A percentile compares a stretch with the other conserved stretches of the same genome.
Conservation (phyloP, 2,888 invertebrate species). For the Oscheius sp. region DNA sequence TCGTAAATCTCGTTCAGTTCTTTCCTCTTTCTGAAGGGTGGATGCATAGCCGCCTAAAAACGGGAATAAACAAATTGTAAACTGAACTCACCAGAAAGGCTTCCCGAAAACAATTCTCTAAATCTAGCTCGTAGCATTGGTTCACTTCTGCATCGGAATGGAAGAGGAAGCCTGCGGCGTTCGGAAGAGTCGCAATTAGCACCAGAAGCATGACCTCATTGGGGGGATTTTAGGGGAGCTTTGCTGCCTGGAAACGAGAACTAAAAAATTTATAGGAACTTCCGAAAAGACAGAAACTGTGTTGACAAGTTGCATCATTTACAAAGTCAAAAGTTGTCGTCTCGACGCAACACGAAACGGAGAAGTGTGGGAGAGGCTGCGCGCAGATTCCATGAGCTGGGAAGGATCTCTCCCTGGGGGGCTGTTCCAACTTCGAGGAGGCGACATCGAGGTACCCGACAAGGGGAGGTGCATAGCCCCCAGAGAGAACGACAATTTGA, state of each 20-base stretch:
- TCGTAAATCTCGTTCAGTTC: slow-evolving; percentile 30
- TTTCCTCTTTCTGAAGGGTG: slow-evolving; percentile 39
- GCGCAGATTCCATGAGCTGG: slow-evolving; percentile 31
- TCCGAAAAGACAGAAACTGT: background rate
- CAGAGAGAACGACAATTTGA: slow-evolving; percentile 2
- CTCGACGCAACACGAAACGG: slow-evolving; percentile 14
- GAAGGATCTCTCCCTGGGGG: slow-evolving; percentile 32
- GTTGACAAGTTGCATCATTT: background rate
- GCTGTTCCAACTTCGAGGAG: slow-evolving; percentile 29
- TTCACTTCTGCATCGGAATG: slow-evolving; percentile 25
- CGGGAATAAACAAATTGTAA: background rate
- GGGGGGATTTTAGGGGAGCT: background rate
- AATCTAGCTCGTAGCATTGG: slow-evolving; percentile 52
- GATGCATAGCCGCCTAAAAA: slow-evolving; percentile 50
- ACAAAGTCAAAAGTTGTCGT: slow-evolving; percentile 13
- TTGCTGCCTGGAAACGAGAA: slow-evolving; percentile 3
- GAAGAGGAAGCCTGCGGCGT: slow-evolving; percentile 25
- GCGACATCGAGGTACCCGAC: slow-evolving; percentile 31
- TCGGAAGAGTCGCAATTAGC: slow-evolving; percentile 4
- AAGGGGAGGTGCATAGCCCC: slow-evolving; percentile 28
- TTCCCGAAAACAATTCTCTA: slow-evolving; percentile 57
- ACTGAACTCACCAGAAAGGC: slow-evolving; percentile 50
- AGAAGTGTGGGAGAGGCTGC: slow-evolving; percentile 27
- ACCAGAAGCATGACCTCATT: slow-evolving; percentile 26
- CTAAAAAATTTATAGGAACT: slow-evolving; percentile 5